Base-by-base conservation (phyloP, 2,113 vertebrate genomes). In the Carassius auratus region DNA sequence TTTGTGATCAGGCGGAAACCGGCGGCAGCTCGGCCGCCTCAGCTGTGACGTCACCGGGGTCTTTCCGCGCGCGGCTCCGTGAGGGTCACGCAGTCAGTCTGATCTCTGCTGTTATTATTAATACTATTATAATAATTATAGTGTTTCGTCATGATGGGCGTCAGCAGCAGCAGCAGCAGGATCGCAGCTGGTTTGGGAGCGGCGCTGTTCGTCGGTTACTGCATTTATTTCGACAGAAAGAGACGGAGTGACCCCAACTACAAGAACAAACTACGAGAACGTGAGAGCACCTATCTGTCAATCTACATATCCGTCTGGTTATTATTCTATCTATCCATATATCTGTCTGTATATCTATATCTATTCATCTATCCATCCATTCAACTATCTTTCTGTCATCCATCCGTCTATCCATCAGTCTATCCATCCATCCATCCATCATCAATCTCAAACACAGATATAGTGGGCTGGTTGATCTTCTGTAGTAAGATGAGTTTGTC, bases 181-280 rank as follows among this genome's bases (percentile, higher is more conserved):
- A 94, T 99, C 74, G 97, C 97, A 36, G 97, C 97, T 8, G 98
- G 97, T 0, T 92, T 99, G 0, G 98, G 97, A 90, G 98, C 97
- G 2, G 97, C 97, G 30, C 94, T 98, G 14, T 93, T 99, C 55
- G 93, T 99, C 85, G 97, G 97, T 0, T 99, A 98, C 93, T 99
- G 98, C 87, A 95, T 99, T 86, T 99, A 99, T 80, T 99, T 98
- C 88, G 97, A 99, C 92, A 94, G 96, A 89, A 98, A 98, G 84
- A 89, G 97, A 74, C 93, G 97, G 91, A 98, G 95, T 88, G 97
- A 99, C 94, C 98, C 98, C 73, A 92, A 96, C 92, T 99, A 98
- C 95, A 98, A 96, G 95, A 97, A 93, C 95, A 93, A 96, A 86
- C 96, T 98, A 86, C 94, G 97, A 77, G 96, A 99, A 89, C 95